phyloP scores from a whole-genome alignment of 2,888 invertebrate species.

The Limnephilus marmoratus region DNA sequence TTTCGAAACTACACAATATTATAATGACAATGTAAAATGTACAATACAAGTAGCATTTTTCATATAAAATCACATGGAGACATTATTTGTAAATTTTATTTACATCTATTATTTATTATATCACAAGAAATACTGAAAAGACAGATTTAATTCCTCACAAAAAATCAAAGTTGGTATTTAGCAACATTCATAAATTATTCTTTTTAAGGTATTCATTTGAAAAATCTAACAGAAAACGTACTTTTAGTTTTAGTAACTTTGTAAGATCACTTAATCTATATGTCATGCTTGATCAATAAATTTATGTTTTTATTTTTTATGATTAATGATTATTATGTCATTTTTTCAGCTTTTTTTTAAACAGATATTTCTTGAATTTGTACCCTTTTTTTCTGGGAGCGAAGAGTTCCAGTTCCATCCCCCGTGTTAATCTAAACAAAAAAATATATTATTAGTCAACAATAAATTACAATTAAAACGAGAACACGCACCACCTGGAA shows the following conservation, averaged over 20 bases:
- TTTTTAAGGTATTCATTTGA: background rate
- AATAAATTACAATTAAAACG: too few species aligned
- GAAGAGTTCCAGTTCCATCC: slow-evolving; percentile 68
- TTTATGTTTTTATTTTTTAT: background rate
- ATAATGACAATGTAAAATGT: background rate
- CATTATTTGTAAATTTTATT: slow-evolving; percentile 9
- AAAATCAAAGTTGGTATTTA: background rate
- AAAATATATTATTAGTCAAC: background rate
- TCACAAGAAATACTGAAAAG: slow-evolving; percentile 35
- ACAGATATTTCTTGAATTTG: slow-evolving; percentile 90
- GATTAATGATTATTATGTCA: background rate
- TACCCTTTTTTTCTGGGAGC: slow-evolving; percentile 85
- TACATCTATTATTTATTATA: slow-evolving; percentile 28
- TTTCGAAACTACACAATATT: background rate
- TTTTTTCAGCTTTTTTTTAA: slow-evolving; percentile 72
- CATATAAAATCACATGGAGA: slow-evolving; percentile 33
- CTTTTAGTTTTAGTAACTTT: background rate
- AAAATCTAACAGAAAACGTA: background rate
- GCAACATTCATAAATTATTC: background rate
- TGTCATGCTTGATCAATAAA: background rate
- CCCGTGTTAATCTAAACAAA: background rate
- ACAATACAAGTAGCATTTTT: slow-evolving; percentile 22
- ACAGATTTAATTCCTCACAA: slow-evolving; percentile 6
- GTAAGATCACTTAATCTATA: background rate
- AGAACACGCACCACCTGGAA: too few species aligned